These are phyloP conservation scores for Caerostris darwini DNA, from an alignment of 1,140 invertebrate genomes.

Conservation along the genomic window DNA sequence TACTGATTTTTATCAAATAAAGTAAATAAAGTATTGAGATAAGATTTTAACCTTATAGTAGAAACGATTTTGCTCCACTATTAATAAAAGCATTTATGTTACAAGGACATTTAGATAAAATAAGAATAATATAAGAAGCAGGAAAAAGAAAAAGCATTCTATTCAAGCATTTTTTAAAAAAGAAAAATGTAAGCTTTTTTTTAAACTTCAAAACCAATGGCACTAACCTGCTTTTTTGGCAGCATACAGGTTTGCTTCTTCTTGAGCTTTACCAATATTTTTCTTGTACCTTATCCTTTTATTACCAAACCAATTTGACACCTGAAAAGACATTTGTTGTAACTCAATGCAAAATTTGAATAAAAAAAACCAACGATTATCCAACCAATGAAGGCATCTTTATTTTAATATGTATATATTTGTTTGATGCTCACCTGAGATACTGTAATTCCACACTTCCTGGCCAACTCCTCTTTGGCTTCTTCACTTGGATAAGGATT, in stretches of 20 bases:
- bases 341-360: not conserved
- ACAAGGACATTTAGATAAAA: not conserved
- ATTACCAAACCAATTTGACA: slow-evolving; percentile 99
- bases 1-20: too few species aligned
- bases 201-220: not conserved
- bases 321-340: slow-evolving; percentile 84
- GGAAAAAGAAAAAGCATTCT: not conserved
- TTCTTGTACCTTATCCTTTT: slow-evolving; percentile 99
- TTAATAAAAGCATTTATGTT: too few species aligned
- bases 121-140: not conserved
- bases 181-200: not conserved
- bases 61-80: too few species aligned
- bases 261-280: slow-evolving; percentile 99
- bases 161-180: not conserved
- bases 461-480: slow-evolving; percentile 99
- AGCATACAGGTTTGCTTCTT: slow-evolving; percentile 99
- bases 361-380: not conserved
- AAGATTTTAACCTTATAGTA: too few species aligned
- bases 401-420: not conserved
- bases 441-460: slow-evolving; percentile 99
- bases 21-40: too few species aligned
- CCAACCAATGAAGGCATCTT: not conserved
- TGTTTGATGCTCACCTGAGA: slow-evolving; percentile 91
- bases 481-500: slow-evolving; percentile 99
- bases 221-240: slow-evolving; percentile 96